These are phyloP conservation scores for Acleris cristana DNA, from an alignment of 2,888 invertebrate species.

Conservation along the genomic window DNA sequence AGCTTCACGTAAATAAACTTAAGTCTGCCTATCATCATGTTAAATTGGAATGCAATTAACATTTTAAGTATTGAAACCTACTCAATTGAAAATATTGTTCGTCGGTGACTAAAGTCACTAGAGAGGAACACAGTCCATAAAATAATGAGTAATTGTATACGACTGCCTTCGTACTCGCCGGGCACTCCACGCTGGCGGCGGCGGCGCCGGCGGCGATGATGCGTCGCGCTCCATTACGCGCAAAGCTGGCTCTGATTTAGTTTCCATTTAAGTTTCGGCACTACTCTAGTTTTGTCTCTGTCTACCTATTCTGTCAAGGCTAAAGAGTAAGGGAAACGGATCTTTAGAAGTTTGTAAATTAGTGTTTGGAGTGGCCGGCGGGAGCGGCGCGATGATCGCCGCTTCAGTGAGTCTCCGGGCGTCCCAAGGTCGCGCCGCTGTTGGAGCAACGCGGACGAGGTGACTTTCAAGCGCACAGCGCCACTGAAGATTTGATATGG, in stretches of 20 bases:
- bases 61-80: no score
- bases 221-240: conserved; percentile 1
- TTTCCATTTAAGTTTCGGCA: no score
- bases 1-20: no score
- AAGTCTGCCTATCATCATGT: no score
- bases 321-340: no score
- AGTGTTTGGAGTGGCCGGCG: neutral
- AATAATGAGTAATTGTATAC: neutral
- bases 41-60: no score
- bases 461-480: neutral
- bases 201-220: neutral
- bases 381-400: conserved; percentile 8
- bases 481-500: conserved; percentile 12
- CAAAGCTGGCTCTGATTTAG: neutral
- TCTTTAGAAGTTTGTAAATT: no score
- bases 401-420: neutral
- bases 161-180: neutral
- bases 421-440: conserved; percentile 5
- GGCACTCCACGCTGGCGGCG: neutral
- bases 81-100: no score
- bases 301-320: no score
- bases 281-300: no score
- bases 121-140: no score
- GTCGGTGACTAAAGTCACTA: no score
- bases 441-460: neutral